Evolutionary conservation across 2,888 invertebrate genomes (phyloP).

Genomic region (Rotaria socialis): DNA sequence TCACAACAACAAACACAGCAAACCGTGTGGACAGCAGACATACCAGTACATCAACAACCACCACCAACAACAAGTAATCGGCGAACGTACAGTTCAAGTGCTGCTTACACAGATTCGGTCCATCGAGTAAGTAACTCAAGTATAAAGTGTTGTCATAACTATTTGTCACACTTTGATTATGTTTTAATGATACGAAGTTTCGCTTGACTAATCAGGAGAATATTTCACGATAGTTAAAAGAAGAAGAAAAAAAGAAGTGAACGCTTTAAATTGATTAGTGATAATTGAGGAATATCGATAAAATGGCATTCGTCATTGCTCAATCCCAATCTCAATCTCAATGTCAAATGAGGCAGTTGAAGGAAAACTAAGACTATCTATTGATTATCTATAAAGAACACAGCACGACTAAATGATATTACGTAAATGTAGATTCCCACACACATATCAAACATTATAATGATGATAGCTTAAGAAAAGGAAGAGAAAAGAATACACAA

Average conservation of each 20-base stretch:
- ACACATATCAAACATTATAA: not conserved
- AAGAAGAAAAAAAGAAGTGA: not conserved
- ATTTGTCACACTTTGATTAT: not conserved
- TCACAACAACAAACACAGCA: constrained; percentile 23
- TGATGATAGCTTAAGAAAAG: not conserved
- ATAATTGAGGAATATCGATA: not conserved
- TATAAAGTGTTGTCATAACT: not conserved
- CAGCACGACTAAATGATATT: not conserved
- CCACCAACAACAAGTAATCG: not conserved
- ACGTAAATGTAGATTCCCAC: not conserved
- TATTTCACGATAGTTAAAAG: not conserved
- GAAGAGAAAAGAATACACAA: not conserved
- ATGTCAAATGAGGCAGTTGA: constrained; percentile 1
- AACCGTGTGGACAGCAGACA: not conserved
- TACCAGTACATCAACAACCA: not conserved
- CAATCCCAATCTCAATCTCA: constrained; percentile 4
- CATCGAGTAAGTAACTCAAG: not conserved
- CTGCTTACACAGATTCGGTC: constrained; percentile 21
- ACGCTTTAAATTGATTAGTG: not conserved
- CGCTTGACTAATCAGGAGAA: not conserved
- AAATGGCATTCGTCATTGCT: not conserved
- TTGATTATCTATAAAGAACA: not conserved
- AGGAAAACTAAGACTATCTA: not conserved
- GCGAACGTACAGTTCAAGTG: constrained; percentile 20
- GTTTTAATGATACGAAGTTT: not conserved